Evolutionary conservation across 92 coral and sea anemone genomes (phyloP), one percentile per base, ranked within the genome.

Genomic region (Porites cylindrica): DNA sequence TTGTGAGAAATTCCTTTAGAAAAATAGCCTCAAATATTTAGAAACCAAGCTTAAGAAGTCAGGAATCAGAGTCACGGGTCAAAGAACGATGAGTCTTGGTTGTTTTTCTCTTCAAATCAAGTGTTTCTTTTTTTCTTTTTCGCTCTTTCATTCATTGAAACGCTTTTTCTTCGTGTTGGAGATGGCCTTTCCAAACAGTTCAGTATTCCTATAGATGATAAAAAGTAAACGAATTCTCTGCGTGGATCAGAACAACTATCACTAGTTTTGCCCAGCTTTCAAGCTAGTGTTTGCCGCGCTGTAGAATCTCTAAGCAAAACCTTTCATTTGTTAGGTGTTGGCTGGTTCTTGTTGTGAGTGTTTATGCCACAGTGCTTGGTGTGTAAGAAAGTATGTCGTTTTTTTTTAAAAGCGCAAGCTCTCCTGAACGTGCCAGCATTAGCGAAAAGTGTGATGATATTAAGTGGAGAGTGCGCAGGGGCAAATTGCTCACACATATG

Each of bases 1-100:
- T 62, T 51, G 51, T 51, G 61, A 83, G 64, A 61, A 83, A 73
- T 83, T 83, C 87, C 80, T 51, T 26, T 73, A 65, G 87, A 74
- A 63, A 72, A 83, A 43, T 4, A 8, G 18, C 7, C 38, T 58
- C 43, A 1, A 1, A 38, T 79, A 8, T 47, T 29, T 71, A 71
- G 66, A 29, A 82, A 59, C 29, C 51, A 54, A 70, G 66, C 77
- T 51, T 8, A 54, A n/a, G 8, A 51, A 51, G 78, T 58, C 47
- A 58, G 29, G 19, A 82, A 82, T 70, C 67, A 60, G 58, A 21
- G 29, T 32, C 47, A 51, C 13, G 8, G 23, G 70, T 68, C 6
- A 38, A 51, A 18, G 68, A 29, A 32, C 61, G 61, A 66, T 70
- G 43, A 29, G 70, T 43, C 66, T 82, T 32, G 17, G 19, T 59